A percentile compares a stretch with the other conserved stretches of the same genome.
Evolutionary conservation across 2,113 vertebrate genomes (phyloP).

Genomic region (Plectropomus leopardus): DNA sequence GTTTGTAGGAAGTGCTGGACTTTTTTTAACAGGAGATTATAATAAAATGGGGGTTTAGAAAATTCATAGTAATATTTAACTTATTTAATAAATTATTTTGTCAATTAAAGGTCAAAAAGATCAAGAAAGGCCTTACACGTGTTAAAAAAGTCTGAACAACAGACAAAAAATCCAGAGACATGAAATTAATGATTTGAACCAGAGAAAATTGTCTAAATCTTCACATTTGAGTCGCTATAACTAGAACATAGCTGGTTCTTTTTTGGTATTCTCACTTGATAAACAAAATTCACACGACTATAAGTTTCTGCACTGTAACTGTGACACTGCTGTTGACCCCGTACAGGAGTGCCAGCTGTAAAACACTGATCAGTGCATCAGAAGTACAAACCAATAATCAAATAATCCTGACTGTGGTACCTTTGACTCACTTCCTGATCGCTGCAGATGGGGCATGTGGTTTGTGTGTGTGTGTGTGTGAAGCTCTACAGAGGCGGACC

Average conservation of each 20-base stretch:
- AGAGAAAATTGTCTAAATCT: not conserved
- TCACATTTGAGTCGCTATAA: not conserved
- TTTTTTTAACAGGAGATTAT: too few relatives aligned
- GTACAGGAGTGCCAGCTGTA: not conserved
- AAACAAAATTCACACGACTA: not conserved
- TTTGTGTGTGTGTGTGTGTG: not conserved
- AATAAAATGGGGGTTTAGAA: too few relatives aligned
- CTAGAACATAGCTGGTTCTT: not conserved
- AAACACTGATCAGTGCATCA: constrained; percentile 8
- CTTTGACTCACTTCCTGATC: constrained; percentile 48
- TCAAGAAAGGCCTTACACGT: not conserved
- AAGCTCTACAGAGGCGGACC: too few relatives aligned
- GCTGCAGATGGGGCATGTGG: constrained; percentile 10
- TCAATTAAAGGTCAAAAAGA: not conserved
- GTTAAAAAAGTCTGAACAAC: rapidly evolving
- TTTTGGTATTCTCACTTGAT: not conserved
- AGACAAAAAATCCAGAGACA: not conserved
- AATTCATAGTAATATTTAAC: not conserved
- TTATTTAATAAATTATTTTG: not conserved
- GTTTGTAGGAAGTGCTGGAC: too few relatives aligned
- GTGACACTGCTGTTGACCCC: not conserved
- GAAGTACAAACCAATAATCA: constrained; percentile 13
- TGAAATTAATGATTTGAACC: not conserved
- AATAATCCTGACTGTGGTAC: not conserved
- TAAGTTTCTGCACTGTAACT: not conserved